Base-by-base conservation (phyloP, 2,113 vertebrate genomes). In the Cheirogaleus medius region DNA sequence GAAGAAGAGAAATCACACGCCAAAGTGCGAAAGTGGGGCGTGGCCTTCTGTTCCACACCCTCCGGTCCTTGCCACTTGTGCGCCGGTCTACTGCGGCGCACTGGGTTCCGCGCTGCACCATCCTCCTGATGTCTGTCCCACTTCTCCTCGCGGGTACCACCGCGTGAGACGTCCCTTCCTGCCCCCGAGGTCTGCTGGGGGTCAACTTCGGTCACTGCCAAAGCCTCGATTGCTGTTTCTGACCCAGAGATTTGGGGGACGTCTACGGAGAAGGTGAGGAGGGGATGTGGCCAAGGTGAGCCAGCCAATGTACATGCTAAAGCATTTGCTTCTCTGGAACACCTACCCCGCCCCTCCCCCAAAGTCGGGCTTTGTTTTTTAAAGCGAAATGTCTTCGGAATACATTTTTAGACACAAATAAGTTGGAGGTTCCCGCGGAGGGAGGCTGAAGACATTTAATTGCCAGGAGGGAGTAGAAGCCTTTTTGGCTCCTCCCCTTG, bases 111-210 rank as follows among this genome's bases (percentile, higher is more conserved):
- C 7, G 3, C 6, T 4, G 27, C 3, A 0, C 14, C 32, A 27
- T 12, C 54, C 2, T 1, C 0, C 8, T n/a, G 56, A 54, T 6
- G 1, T 80, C 73, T 32, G 69, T 4, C 37, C 20, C 14, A 1
- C 0, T 8, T 3, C 3, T 20, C 73, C 20, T 29, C 0, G 3
- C 0, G 0, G 12, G 32, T 34, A 7, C 11, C 9, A 9, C 32
- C 3, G 6, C 0, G 10, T 23, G 2, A 21, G 32, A 18, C 1
- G 1, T 6, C 58, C 27, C 39, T 88, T 12, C 18, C 23, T 0
- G 0, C 18, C 14, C 27, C 71, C n/a, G 15, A n/a, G 10, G 6
- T 64, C 44, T n/a, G 18, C 42, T 17, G 42, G 9, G n/a, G 32
- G 17, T 54, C n/a, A 34, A 3, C 2, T 11, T 64, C 21, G 0